A percentile compares a stretch with the other conserved stretches of the same genome.
phyloP scores from a whole-genome alignment of 2,888 invertebrate genomes.

The Nysson spinosus region DNA sequence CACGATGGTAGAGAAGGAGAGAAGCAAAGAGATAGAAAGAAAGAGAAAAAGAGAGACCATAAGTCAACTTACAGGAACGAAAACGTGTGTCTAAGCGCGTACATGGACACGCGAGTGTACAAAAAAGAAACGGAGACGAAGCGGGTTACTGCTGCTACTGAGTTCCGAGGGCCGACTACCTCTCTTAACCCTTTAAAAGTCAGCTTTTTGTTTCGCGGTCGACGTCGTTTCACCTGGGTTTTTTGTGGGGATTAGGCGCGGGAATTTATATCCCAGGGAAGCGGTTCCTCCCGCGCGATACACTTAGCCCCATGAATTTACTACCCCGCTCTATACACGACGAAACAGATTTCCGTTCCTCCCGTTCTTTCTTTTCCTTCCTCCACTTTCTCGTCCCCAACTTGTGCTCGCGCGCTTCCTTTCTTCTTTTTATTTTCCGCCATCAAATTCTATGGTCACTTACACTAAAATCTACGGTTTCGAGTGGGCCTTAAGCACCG shows the following conservation, averaged over 20 bases:
- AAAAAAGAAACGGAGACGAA: neutral
- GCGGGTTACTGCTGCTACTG: neutral
- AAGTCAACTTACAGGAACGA: neutral
- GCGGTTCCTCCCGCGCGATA: slow-evolving; percentile 6
- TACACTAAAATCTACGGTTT: too few relatives aligned
- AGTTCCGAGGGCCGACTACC: too few relatives aligned
- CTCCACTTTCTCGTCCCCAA: too few relatives aligned
- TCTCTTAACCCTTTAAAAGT: slow-evolving; percentile 31
- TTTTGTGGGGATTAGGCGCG: slow-evolving; percentile 21
- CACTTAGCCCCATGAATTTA: slow-evolving; percentile 15
- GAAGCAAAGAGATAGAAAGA: too few relatives aligned
- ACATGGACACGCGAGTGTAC: neutral
- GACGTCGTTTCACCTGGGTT: slow-evolving; percentile 15
- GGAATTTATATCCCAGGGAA: slow-evolving; percentile 16
- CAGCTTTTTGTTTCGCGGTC: slow-evolving; percentile 15
- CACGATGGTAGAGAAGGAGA: too few relatives aligned
- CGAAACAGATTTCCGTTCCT: neutral
- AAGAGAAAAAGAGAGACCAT: neutral
- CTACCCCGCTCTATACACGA: neutral
- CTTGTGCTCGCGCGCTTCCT: too few relatives aligned
- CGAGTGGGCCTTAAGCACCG: too few relatives aligned
- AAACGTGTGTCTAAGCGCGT: neutral
- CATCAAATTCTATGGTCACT: too few relatives aligned
- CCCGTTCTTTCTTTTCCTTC: slow-evolving; percentile 1
- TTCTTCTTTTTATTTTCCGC: too few relatives aligned